Base-by-base conservation (phyloP, 2,888 invertebrate genomes). In the Aradus depressus region DNA sequence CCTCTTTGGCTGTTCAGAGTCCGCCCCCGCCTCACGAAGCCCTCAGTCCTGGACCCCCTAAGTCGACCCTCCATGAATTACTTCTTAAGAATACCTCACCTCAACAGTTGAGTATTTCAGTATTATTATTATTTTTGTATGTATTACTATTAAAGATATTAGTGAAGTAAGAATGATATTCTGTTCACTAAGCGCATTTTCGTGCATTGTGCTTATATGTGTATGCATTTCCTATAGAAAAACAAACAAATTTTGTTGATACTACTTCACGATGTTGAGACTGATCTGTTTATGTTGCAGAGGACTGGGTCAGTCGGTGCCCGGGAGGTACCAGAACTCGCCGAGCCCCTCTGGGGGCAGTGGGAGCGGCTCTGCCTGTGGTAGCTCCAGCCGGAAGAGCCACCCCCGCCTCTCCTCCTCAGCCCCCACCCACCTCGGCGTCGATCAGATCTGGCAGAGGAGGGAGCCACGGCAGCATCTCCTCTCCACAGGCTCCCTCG, bases 401-500 rank as follows among this genome's bases (percentile, higher is more conserved):
- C 57, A 53, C 47, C 68, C 72, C 54, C 77, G 87, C 52, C 72
- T 90, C 3, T 89, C 88, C 3, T 85, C 88, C 42, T 90, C 90
- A 44, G 90, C 90, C 23, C 89, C 89, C 3, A 86, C 88, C 49
- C 85, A 88, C 66, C 76, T 84, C 58, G 84, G 84, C 25, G 70
- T 84, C 61, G 89, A 89, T 59, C 70, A 82, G 69, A 81, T 90
- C 56, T 90, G 90, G 90, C 83, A 83, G 65, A 76, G 87, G 31
- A 73, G 90, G 55, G 90, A 91, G 66, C 89, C 90, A 3, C 75
- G 90, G 45, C 86, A 84, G 65, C 89, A 90, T 70, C 71, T 90
- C 55, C 68, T 88, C 44, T 88, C 87, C 5, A 89, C 88, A 14
- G 84, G 89, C 59, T 88, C 88, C 35, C 61, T 71, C 61, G 87